Evolutionary conservation across 2,113 vertebrate species (phyloP), one percentile per base, ranked within the genome.

Genomic region (Leptobrachium leishanense): DNA sequence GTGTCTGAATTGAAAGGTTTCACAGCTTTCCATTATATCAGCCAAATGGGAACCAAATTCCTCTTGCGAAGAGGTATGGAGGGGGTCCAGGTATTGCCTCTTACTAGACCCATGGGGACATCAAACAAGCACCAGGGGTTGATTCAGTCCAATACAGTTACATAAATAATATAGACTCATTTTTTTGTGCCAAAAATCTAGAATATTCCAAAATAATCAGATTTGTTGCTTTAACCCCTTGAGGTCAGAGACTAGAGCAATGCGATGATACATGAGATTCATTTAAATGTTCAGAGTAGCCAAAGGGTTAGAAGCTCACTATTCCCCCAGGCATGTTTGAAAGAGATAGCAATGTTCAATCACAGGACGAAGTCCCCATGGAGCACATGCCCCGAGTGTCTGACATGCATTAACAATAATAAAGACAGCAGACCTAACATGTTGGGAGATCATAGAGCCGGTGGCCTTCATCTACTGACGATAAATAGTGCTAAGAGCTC

Each of bases 401-500:
- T 69, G 53, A 77, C 75, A 77, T 57, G 12, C 69, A 72, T 72
- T 72, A 72, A 31, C 31, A 72, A 72, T 20, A 72, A 54, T 39
- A 55, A 44, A 54, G 69, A 69, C 68, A 69, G 46, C 6, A 55
- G 53, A 65, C 8, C 9, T 0, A 0, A 43, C 70, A 0, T 74
- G 62, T 74, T 68, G 50, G 41, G 12, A 50, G 76, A 73, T 73
- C 41, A 12, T 41, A 68, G 83, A 85, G 81, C 6, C 70, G 2
- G 57, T 54, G 13, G 0, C 2, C 68, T 70, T 10, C 71, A 69
- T 1, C 0, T 2, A 41, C 1, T 5, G n/a, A 13, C 79, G 75
- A 77, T 71, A 55, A 77, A 65, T 53, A 74, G 66, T 20, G 42
- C 57, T 77, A 68, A 74, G 82, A 68, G 73, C 63, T 78, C 20